Percentiles rank a stretch among this genome's conserved stretches.
Conservation (phyloP, 2,113 vertebrate species). For the Lamprotornis superbus region DNA sequence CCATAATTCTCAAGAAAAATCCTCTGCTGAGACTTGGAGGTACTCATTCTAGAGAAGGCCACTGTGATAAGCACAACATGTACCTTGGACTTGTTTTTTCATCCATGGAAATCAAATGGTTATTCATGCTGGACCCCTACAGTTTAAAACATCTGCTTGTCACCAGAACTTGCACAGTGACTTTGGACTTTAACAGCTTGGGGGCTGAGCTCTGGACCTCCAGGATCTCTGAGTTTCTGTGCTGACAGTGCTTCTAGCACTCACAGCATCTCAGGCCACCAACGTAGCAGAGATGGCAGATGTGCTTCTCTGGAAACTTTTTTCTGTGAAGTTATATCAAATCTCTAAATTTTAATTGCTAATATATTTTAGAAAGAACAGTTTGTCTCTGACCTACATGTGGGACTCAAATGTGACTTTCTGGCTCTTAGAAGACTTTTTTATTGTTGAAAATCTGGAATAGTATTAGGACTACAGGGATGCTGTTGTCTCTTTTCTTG, state of each 20-base stretch:
- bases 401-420: conserved; percentile 29
- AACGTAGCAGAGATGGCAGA: not conserved
- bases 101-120: not conserved
- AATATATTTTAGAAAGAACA: conserved; percentile 27
- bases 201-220: not conserved
- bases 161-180: not conserved
- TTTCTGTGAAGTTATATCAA: not conserved
- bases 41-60: not conserved
- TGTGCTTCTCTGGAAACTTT: not conserved
- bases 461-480: not conserved
- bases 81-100: not conserved
- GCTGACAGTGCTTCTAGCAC: not conserved
- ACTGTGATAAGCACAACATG: not conserved
- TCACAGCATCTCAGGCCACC: not conserved
- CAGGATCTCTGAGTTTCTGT: not conserved
- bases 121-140: not conserved
- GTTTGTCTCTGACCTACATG: conserved; percentile 32
- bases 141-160: conserved; percentile 20
- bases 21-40: not conserved
- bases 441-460: not conserved
- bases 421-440: not conserved
- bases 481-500: not conserved
- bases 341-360: conserved; percentile 47
- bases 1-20: not conserved
- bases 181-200: not conserved